Evolutionary conservation across 2,797 vertebrate genomes (phyloP).

Genomic region (Microtus obscurus): DNA sequence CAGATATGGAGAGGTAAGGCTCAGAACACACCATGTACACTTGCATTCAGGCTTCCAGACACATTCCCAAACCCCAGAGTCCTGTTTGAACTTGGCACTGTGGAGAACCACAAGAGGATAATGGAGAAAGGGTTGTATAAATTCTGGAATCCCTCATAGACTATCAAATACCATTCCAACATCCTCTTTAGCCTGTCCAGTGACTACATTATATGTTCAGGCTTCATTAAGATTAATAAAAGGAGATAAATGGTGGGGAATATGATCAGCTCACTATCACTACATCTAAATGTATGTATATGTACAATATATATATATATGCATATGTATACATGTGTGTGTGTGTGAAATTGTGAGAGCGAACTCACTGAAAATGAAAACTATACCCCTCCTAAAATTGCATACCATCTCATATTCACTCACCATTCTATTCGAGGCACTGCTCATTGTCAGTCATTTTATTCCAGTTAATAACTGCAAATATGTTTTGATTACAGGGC

Average conservation of each 20-base stretch:
- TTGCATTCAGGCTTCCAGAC: neutral
- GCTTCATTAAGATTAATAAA: neutral
- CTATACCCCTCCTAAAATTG: neutral
- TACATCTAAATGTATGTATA: too few species aligned
- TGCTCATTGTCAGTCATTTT: neutral
- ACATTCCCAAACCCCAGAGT: neutral
- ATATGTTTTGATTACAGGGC: neutral
- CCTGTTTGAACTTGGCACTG: neutral
- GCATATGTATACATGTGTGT: too few species aligned
- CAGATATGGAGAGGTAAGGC: neutral
- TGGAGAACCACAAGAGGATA: neutral
- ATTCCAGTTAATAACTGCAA: neutral
- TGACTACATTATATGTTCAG: neutral
- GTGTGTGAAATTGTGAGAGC: neutral
- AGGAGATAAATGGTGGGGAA: neutral
- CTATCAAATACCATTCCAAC: neutral
- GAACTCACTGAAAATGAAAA: neutral
- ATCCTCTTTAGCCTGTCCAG: neutral
- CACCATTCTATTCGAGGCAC: neutral
- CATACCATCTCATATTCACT: neutral
- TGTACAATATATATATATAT: neutral
- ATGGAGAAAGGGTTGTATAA: neutral
- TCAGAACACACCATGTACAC: neutral
- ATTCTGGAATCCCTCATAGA: constrained; percentile 28
- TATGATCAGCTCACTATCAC: neutral